Percentiles rank a stretch among this genome's conserved stretches.
These are phyloP conservation scores for Phyllostomus discolor DNA, from an alignment of 2,113 vertebrate species.

Conservation along the genomic window DNA sequence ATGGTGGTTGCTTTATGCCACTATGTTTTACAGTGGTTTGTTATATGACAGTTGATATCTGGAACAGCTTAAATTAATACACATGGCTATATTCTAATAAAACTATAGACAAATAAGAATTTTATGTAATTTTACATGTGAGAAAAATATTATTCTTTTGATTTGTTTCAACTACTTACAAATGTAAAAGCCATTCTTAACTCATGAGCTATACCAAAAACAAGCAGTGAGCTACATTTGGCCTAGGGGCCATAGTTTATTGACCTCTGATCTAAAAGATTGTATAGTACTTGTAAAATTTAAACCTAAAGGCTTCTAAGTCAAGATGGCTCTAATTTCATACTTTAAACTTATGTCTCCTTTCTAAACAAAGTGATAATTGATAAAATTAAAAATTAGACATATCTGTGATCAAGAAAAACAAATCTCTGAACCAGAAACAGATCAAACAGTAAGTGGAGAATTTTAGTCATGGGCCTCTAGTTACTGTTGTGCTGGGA, in stretches of 20 bases:
- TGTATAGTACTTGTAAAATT: background rate
- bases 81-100: background rate
- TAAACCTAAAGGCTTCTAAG: background rate
- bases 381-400: slow-evolving; percentile 3
- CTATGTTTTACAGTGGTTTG: background rate
- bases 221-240: background rate
- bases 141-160: background rate
- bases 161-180: slow-evolving; percentile 5
- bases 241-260: background rate
- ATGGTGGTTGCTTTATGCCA: background rate
- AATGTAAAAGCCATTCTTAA: slow-evolving; percentile 22
- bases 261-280: background rate
- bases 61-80: background rate
- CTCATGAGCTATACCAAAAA: background rate
- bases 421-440: slow-evolving; percentile 26
- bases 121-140: background rate
- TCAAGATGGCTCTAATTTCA: slow-evolving; percentile 8
- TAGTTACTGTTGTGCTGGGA: background rate
- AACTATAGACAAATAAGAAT: background rate
- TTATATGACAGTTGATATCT: background rate
- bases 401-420: background rate
- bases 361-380: slow-evolving; percentile 31
- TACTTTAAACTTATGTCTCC: background rate
- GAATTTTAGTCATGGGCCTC: background rate
- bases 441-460: background rate